A percentile compares a stretch with the other conserved stretches of the same genome.
Conservation (phyloP, 2,113 vertebrate species). For the Scartelaos histophorus region DNA sequence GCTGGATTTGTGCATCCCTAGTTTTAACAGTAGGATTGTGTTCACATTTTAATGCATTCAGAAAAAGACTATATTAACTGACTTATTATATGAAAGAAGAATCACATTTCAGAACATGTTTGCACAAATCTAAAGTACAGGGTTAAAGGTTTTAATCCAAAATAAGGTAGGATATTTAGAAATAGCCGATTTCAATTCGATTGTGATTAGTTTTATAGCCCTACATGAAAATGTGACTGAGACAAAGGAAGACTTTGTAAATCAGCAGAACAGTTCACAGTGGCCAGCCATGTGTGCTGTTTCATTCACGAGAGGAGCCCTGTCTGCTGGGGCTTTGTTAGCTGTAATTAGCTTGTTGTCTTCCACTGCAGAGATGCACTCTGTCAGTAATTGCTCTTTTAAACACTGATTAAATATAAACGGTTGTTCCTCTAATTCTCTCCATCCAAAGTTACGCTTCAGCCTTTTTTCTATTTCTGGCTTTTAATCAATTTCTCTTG, state of each 20-base stretch:
- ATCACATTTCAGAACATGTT: too few species aligned
- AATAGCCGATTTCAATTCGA: too few species aligned
- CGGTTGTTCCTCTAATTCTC: conserved; percentile 1
- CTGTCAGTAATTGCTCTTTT: conserved; percentile 8
- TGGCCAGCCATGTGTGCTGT: neutral
- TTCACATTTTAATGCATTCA: too few species aligned
- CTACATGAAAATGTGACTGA: neutral
- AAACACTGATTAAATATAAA: conserved; percentile 13
- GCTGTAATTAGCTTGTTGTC: conserved; percentile 8
- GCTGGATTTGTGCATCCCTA: too few species aligned
- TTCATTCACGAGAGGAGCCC: neutral
- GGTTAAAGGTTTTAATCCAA: too few species aligned
- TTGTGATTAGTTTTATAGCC: too few species aligned
- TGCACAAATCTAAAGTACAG: too few species aligned
- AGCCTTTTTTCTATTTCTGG: neutral
- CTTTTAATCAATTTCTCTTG: neutral
- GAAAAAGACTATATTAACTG: too few species aligned
- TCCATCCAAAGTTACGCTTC: neutral
- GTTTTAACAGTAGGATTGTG: too few species aligned
- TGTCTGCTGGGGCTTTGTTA: conserved; percentile 4
- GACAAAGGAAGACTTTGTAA: conserved; percentile 18
- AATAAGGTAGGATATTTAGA: too few species aligned
- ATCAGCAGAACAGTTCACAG: conserved; percentile 1
- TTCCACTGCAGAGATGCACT: neutral
- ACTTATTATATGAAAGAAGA: too few species aligned